phyloP scores from a whole-genome alignment of 1,140 invertebrate species.

The Drosophila persimilis region DNA sequence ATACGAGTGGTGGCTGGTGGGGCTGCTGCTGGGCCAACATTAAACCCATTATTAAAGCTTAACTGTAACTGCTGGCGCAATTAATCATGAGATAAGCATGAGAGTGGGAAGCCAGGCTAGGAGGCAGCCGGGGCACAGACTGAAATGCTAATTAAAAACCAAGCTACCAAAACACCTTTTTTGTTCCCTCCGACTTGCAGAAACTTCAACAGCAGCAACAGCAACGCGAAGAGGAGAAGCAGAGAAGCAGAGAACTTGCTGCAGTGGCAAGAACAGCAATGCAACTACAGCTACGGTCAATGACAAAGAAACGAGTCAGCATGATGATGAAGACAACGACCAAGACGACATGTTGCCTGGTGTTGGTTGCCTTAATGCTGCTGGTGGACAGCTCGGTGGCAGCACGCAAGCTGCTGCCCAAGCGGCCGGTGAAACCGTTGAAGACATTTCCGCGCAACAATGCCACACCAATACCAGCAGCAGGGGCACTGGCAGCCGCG shows the following conservation, averaged over 20 bases:
- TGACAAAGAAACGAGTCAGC: constrained; percentile 72
- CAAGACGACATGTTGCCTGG: constrained; percentile 27
- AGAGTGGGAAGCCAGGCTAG: background rate
- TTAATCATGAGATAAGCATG: constrained; percentile 76
- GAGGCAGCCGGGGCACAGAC: constrained; percentile 5
- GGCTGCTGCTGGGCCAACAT: constrained; percentile 28
- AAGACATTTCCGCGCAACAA: constrained; percentile 76
- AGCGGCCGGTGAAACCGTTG: constrained; percentile 81
- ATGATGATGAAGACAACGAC: constrained; percentile 49
- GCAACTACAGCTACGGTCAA: constrained; percentile 70
- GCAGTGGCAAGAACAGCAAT: constrained; percentile 5
- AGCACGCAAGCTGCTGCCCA: constrained; percentile 64
- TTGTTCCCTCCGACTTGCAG: constrained; percentile 28
- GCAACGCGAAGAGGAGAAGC: constrained; percentile 1
- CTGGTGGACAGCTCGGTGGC: constrained; percentile 62
- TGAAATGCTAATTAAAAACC: constrained; percentile 75
- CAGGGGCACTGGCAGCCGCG: constrained; percentile 28
- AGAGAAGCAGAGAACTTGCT: background rate
- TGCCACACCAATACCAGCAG: constrained; percentile 60
- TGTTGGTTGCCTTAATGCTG: constrained; percentile 43
- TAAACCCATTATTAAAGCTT: constrained; percentile 73
- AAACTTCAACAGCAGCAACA: constrained; percentile 1
- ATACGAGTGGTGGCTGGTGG: background rate
- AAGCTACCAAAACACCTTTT: constrained; percentile 65
- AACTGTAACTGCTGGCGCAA: constrained; percentile 72